Evolutionary conservation across 2,113 vertebrate species (phyloP).

Genomic region (Amphiprion ocellaris): DNA sequence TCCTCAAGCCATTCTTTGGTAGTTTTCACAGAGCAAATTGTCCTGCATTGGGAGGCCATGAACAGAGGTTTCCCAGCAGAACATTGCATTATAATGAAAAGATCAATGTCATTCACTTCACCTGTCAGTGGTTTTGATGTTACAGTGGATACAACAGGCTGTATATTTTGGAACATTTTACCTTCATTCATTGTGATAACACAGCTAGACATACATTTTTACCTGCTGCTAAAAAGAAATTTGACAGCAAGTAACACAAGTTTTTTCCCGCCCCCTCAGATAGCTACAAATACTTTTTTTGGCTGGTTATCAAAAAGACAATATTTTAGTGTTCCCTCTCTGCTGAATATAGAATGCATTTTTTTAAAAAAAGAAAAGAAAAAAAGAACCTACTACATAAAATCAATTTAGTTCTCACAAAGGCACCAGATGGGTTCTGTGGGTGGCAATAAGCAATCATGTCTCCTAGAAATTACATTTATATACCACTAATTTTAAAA

Average conservation of each 20-base stretch:
- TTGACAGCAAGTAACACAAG: not conserved
- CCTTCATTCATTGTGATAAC: not conserved
- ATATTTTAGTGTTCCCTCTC: not conserved
- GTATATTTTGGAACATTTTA: not conserved
- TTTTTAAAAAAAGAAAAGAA: not conserved
- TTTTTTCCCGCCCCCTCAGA: not conserved
- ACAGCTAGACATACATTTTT: no score
- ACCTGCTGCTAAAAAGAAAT: not conserved
- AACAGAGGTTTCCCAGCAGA: no score
- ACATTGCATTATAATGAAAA: no score
- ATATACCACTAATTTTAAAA: conserved; percentile 14
- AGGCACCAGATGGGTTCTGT: conserved; percentile 15
- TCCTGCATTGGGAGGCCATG: no score
- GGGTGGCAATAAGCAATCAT: conserved; percentile 27
- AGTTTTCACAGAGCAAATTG: no score
- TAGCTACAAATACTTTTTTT: not conserved
- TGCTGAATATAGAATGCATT: not conserved
- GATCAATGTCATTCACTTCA: no score
- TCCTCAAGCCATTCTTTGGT: no score
- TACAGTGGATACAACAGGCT: no score
- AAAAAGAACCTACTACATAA: not conserved
- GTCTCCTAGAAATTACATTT: conserved; percentile 31
- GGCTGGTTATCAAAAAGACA: not conserved
- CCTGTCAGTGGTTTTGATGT: no score
- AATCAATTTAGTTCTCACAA: conserved; percentile 27